Conservation (phyloP, 2,888 invertebrate species). For the Laothoe populi region DNA sequence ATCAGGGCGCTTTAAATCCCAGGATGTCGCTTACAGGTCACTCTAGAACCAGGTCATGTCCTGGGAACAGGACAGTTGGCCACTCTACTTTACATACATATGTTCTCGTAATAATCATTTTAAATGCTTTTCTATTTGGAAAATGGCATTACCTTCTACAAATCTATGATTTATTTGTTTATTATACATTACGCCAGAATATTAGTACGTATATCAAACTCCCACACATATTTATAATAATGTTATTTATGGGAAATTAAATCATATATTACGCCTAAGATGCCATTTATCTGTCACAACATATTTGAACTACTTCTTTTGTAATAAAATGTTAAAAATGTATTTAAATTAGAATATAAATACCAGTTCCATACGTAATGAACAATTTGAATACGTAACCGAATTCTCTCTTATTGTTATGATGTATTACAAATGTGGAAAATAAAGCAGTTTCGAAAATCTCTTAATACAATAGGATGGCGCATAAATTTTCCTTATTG, state of each 20-base stretch:
- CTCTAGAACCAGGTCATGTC: too few species aligned
- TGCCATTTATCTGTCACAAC: not conserved
- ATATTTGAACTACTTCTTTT: not conserved
- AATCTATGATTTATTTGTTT: too few species aligned
- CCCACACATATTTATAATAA: not conserved
- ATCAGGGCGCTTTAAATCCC: too few species aligned
- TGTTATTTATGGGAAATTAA: not conserved
- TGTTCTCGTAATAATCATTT: too few species aligned
- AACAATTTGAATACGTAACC: slow-evolving; percentile 1
- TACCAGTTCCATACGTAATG: not conserved
- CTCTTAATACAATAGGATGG: not conserved
- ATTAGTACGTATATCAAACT: too few species aligned
- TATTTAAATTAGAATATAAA: slow-evolving; percentile 6
- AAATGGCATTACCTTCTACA: too few species aligned
- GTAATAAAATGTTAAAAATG: slow-evolving; percentile 2
- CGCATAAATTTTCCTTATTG: not conserved
- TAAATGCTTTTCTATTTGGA: too few species aligned
- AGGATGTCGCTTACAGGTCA: too few species aligned
- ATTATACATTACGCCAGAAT: too few species aligned
- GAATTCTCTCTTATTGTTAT: not conserved
- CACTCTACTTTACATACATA: too few species aligned
- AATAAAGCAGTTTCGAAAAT: slow-evolving; percentile 3
- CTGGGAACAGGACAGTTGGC: too few species aligned
- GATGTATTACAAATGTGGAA: not conserved
- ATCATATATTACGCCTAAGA: not conserved